phyloP scores from a whole-genome alignment of 2,113 vertebrate species.

The Bubo scandiacus region DNA sequence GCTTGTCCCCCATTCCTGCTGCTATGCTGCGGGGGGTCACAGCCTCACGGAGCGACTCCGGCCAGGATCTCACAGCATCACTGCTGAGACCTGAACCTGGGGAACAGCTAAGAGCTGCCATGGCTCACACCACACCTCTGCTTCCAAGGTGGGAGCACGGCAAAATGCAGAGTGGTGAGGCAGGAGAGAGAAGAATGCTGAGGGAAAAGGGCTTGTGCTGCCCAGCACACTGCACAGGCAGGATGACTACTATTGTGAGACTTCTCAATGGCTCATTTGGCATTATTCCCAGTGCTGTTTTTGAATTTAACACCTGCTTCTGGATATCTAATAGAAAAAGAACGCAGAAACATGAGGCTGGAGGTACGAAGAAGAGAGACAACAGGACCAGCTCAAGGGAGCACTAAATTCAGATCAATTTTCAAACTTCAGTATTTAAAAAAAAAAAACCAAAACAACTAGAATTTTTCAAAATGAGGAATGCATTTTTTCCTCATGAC shows the following conservation, averaged over 20 bases:
- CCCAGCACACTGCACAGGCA: neutral
- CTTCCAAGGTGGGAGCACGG: neutral
- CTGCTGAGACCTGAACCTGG: neutral
- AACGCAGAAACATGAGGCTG: neutral
- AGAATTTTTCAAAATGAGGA: neutral
- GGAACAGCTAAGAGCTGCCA: neutral
- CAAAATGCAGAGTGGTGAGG: neutral
- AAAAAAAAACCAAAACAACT: neutral
- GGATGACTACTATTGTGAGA: neutral
- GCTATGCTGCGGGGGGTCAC: neutral
- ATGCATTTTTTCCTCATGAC: neutral
- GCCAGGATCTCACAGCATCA: neutral
- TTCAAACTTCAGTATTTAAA: neutral
- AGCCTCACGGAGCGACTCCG: neutral
- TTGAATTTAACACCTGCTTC: neutral
- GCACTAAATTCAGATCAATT: neutral
- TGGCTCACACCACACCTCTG: neutral
- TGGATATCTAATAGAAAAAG: neutral
- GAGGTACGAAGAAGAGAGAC: neutral
- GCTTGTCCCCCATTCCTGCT: neutral
- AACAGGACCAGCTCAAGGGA: neutral
- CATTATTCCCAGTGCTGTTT: neutral
- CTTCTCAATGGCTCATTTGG: neutral
- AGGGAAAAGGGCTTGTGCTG: neutral
- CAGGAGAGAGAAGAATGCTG: neutral